Evolutionary conservation across 2,888 invertebrate genomes (phyloP), one percentile per base, ranked within the genome.

Genomic region (Elegia similella): DNA sequence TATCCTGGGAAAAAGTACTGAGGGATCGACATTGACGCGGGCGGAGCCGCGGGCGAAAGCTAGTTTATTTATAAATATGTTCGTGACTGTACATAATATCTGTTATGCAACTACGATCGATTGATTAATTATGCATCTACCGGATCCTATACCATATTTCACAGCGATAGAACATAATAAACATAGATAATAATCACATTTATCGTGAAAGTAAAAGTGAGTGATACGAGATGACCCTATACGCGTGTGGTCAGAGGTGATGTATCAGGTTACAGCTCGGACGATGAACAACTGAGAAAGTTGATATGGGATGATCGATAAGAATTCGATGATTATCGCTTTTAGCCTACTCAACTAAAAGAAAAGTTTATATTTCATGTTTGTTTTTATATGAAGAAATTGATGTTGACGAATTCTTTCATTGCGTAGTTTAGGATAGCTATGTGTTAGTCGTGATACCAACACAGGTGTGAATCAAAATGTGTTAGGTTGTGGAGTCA

Each of bases 131-230:
- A 23, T 23, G 23, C 23, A 23, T 23, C 23, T 5, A 23, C 8
- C 34, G 34, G 34, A 38, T 38, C 12, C 12, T 1, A 38, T n/a
- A 34, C 2, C 12, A n/a, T 38, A 38, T 34, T 12, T 38, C 38
- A 38, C 38, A 38, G 10, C 12, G n/a, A 38, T 50, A 38, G 6
- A 6, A 13, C 8, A 15, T 34, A 16, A 50, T 50, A 34, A 50
- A 34, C 34, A 38, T 17, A 6, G 16, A 17, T 2, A 34, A 16
- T 17, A 13, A 48, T 48, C 47, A 48, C 32, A 32, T 32, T 32
- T 38, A 13, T 44, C 47, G 48, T 42, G 42, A 56, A 53, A 53
- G 56, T 53, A 55, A 55, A 55, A 55, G 54, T 44, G 29, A 30
- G 43, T 42, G 30, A 44, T 54, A 30, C 15, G 44, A 10, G 52